Percentiles rank a stretch among this genome's conserved stretches.
Evolutionary conservation across 2,888 invertebrate species (phyloP).

Genomic region (Xiphydria camelus): DNA sequence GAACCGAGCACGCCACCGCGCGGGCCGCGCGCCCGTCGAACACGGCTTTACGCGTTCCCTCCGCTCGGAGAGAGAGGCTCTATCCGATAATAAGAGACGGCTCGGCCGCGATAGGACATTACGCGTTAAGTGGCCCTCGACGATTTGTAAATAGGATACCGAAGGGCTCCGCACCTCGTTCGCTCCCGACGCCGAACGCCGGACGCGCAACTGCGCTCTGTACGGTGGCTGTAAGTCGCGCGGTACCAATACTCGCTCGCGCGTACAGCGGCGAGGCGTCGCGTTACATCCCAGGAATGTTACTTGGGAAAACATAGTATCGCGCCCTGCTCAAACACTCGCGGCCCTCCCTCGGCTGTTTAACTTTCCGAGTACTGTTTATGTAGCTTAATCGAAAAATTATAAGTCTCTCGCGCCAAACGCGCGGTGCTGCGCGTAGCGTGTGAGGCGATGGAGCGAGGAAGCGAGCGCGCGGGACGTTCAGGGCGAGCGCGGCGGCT

Average conservation of each 20-base stretch:
- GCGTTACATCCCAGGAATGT: constrained; percentile 32
- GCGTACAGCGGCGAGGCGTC: constrained; percentile 17
- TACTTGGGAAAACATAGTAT: constrained; percentile 40
- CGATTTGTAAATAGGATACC: constrained; percentile 14
- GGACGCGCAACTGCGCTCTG: too few relatives aligned
- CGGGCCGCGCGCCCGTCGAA: too few relatives aligned
- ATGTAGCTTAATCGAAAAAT: constrained; percentile 45
- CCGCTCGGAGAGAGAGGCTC: too few relatives aligned
- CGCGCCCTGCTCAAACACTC: constrained; percentile 30
- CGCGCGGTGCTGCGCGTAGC: too few relatives aligned
- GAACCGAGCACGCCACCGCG: constrained; percentile 24
- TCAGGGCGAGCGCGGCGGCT: too few relatives aligned
- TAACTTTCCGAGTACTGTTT: constrained; percentile 36
- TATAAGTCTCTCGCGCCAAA: too few relatives aligned
- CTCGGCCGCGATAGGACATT: too few relatives aligned
- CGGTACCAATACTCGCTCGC: not conserved
- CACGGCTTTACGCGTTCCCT: too few relatives aligned
- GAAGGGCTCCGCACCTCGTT: not conserved
- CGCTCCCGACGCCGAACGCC: not conserved
- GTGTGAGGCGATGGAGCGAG: too few relatives aligned
- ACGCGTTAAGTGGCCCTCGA: constrained; percentile 12
- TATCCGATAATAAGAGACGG: too few relatives aligned
- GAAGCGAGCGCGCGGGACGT: too few relatives aligned
- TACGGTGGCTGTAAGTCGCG: not conserved
- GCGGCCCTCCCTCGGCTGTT: constrained; percentile 23